Evolutionary conservation across 2,113 vertebrate species (phyloP), one percentile per base, ranked within the genome.

Genomic region (Pelmatolapia mariae): DNA sequence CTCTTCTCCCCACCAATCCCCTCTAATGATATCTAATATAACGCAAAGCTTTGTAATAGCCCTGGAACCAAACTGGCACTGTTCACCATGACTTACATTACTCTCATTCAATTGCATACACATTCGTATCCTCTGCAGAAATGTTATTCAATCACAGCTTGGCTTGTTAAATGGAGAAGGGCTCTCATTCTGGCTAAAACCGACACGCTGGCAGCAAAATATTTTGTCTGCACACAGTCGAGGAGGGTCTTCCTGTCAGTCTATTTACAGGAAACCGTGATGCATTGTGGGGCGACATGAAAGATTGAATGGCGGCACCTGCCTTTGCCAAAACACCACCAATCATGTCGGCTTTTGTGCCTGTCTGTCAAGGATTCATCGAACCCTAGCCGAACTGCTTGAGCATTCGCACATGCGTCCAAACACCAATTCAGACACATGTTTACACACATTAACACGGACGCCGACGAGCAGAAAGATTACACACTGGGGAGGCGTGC

Each of bases 241-340:
- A 86, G 91, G 89, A 87, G 85, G 63, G 84, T 76, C 76, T 31
- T 81, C 86, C 82, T 84, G 88, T 86, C 91, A 90, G 85, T 56
- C 82, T 90, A 63, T 90, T 94, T 85, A 79, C 88, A 88, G 88
- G 71, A 84, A 87, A 86, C 73, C 13, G 4, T 84, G 92, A 93
- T 91, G 90, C 43, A 87, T 87, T 82, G 88, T 90, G 66, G 18
- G 81, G 31, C 19, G 68, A 90, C 78, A 81, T 61, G 81, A 91
- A 89, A 81, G 92, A 85, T 36, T 90, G 85, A 95, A 91, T 81
- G 87, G 82, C 66, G n/a, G 40, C 92, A 93, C 91, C 91, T 93
- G 87, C 85, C 76, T 86, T 86, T 88, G 16, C 89, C 10, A 15
- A 87, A 81, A 87, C 83, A 87, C 84, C 53, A 91, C 86, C 90